These are phyloP conservation scores for Dicrurus megarhynchus DNA, from an alignment of 2,113 vertebrate species.

Conservation along the genomic window DNA sequence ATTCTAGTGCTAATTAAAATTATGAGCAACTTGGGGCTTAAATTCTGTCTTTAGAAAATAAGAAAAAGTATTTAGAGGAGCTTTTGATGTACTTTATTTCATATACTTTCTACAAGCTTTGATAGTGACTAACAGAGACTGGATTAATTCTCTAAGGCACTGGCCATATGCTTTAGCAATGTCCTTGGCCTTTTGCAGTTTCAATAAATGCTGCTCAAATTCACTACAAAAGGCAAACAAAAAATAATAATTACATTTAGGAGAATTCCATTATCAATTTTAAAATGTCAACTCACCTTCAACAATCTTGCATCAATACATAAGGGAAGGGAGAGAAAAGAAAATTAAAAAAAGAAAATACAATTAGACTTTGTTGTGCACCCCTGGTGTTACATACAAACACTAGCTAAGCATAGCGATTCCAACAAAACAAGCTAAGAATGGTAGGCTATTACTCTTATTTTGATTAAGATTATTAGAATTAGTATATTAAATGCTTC, in stretches of 20 bases:
- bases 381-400: not conserved
- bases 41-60: not conserved
- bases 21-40: not conserved
- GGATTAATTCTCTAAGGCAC: not conserved
- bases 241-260: not conserved
- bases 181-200: not conserved
- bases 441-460: not conserved
- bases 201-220: not conserved
- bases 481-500: not conserved
- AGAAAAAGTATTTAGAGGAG: not conserved
- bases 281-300: constrained; percentile 69
- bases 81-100: not conserved
- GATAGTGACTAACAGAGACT: not conserved
- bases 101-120: not conserved
- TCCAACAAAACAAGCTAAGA: not conserved
- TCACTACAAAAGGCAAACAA: not conserved
- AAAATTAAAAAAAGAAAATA: constrained; percentile 37
- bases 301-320: constrained; percentile 61
- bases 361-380: not conserved
- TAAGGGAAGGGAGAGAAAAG: not conserved
- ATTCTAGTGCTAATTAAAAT: not conserved
- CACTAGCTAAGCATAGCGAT: not conserved
- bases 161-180: not conserved
- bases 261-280: not conserved
- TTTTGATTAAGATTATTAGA: not conserved